These are phyloP conservation scores for Marmota monax DNA, from an alignment of 2,113 vertebrate genomes.

Conservation along the genomic window DNA sequence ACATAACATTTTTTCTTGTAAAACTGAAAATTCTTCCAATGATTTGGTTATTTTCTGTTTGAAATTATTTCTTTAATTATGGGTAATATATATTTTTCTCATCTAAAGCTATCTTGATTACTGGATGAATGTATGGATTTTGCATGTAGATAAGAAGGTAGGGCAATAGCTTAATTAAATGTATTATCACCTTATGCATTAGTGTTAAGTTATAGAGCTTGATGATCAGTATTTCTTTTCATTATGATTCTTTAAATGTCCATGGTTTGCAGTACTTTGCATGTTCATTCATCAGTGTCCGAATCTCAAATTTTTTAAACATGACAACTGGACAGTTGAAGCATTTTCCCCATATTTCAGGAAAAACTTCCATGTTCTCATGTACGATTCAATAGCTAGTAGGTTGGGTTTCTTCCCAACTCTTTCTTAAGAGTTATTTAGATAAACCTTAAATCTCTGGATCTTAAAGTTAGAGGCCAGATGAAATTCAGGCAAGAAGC, in stretches of 20 bases:
- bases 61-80: conserved; percentile 54
- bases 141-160: conserved; percentile 30
- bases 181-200: neutral
- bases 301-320: neutral
- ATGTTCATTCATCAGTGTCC: neutral
- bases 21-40: conserved; percentile 21
- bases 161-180: neutral
- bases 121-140: neutral
- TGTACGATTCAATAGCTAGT: conserved; percentile 32
- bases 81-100: neutral
- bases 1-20: neutral
- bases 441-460: conserved; percentile 25
- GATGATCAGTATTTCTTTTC: neutral
- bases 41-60: conserved; percentile 48
- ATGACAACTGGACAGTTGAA: neutral
- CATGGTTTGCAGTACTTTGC: neutral
- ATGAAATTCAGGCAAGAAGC: conserved; percentile 27
- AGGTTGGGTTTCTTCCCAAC: neutral
- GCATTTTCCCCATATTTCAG: neutral
- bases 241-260: neutral
- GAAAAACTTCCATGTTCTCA: neutral
- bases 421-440: conserved; percentile 28
- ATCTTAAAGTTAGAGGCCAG: conserved; percentile 42
- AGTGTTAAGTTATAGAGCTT: neutral
- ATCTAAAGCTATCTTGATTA: conserved; percentile 49